Conservation (phyloP, 2,888 invertebrate genomes). For the Sabatieria punctata region DNA sequence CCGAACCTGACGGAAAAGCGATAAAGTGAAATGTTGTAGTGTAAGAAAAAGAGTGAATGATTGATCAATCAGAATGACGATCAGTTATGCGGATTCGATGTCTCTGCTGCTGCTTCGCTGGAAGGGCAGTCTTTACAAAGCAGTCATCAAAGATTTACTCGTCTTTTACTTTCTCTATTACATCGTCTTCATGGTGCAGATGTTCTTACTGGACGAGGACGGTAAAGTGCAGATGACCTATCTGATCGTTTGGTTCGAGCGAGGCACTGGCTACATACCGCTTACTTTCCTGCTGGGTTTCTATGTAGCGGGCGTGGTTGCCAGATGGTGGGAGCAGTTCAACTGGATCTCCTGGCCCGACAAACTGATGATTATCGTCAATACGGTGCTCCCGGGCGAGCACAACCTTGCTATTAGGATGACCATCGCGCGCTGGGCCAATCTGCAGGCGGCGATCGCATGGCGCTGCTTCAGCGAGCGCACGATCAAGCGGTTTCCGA, state of each 20-base stretch:
- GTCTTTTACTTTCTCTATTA: slow-evolving; percentile 4
- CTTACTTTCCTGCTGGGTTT: slow-evolving; percentile 5
- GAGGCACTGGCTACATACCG: slow-evolving; percentile 2
- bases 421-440: slow-evolving; percentile 5
- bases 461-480: not conserved
- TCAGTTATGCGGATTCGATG: slow-evolving; percentile 2
- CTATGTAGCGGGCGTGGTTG: slow-evolving; percentile 5
- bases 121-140: slow-evolving; percentile 7
- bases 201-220: not conserved
- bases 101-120: slow-evolving; percentile 2
- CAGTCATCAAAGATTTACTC: not conserved
- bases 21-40: too few relatives aligned
- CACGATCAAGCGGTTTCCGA: slow-evolving; percentile 1
- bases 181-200: not conserved
- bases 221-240: not conserved
- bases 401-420: not conserved
- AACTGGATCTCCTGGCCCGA: slow-evolving; percentile 23
- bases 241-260: slow-evolving; percentile 1
- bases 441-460: not conserved
- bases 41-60: too few relatives aligned
- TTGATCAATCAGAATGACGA: too few relatives aligned
- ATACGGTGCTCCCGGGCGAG: not conserved
- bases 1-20: too few relatives aligned
- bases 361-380: slow-evolving; percentile 14
- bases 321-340: slow-evolving; percentile 24